Base-by-base conservation (phyloP, 2,888 invertebrate species). In the Metallyticus violacea region DNA sequence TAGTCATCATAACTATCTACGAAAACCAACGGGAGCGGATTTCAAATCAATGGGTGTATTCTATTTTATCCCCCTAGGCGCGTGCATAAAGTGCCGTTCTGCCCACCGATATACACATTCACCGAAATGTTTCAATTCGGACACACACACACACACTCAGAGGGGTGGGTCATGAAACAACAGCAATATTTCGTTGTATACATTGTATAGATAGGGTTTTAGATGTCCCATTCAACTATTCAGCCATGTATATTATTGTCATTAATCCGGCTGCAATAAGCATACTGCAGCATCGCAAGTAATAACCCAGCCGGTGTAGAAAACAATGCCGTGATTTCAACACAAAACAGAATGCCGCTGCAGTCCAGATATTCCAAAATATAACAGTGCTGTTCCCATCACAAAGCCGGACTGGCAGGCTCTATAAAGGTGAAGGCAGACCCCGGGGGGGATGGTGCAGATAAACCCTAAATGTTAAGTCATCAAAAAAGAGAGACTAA, bases 231-330 rank as follows among this genome's bases (percentile, higher is more conserved):
- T 86, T 81, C 81, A 81, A 81, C 81, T 86, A 81, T 82, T 78
- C 81, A 81, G 77, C 81, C 86, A 85, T 85, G 86, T 86, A 86
- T 86, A 88, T 88, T 88, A 87, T 88, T 88, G 88, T 86, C 87
- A 88, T 88, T 88, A 88, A 88, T 88, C 88, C 88, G 84, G 29
- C 82, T 86, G 88, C 88, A 88, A 88, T 88, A 88, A 88, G 87
- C 88, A 87, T 79, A 81, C 86, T 83, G 86, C 83, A 84, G 85
- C 86, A 82, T 85, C 86, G 84, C 86, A 86, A 86, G 87, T 85
- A 88, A 88, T 88, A 88, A 88, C 88, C 85, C 86, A 81, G 87
- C 82, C 30, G 84, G 76, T 80, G 81, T 86, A 86, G 84, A 79
- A 87, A 84, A 88, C 88, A 88, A 88, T 88, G 88, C 85, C 79